Percentiles rank a stretch among this genome's conserved stretches.
Conservation (phyloP, 2,888 invertebrate genomes). For the Orthosia gracilis region DNA sequence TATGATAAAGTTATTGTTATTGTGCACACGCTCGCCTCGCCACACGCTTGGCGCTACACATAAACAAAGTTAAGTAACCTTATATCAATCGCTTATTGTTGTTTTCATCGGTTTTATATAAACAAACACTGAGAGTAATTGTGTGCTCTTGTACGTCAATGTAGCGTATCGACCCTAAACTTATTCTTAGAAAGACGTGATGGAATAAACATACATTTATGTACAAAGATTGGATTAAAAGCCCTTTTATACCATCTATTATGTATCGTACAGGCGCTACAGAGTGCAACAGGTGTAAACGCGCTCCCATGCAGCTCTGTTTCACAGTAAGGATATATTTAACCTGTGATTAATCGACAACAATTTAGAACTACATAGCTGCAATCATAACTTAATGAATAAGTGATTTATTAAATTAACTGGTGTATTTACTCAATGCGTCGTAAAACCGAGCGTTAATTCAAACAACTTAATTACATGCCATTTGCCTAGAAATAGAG, state of each 20-base stretch:
- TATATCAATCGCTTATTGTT: constrained; percentile 46
- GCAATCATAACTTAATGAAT: constrained; percentile 34
- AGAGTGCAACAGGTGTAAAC: constrained; percentile 10
- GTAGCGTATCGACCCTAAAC: constrained; percentile 24
- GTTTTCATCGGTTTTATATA: constrained; percentile 57
- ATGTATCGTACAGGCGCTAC: background rate
- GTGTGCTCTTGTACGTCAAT: constrained; percentile 34
- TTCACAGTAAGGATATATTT: constrained; percentile 28
- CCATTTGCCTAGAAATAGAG: constrained; percentile 47
- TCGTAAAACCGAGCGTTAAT: constrained; percentile 38
- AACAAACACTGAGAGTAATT: constrained; percentile 42
- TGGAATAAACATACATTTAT: background rate
- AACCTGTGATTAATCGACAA: constrained; percentile 23
- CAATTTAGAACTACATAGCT: constrained; percentile 29
- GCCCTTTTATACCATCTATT: background rate
- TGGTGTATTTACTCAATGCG: constrained; percentile 35
- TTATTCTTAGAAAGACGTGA: constrained; percentile 10
- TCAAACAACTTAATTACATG: constrained; percentile 39
- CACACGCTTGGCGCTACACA: constrained; percentile 15
- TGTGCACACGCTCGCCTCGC: constrained; percentile 30
- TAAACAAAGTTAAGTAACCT: constrained; percentile 58
- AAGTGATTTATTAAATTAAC: constrained; percentile 48
- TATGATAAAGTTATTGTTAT: constrained; percentile 60
- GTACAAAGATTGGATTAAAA: constrained; percentile 1
- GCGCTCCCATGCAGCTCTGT: background rate